Evolutionary conservation across 2,888 invertebrate genomes (phyloP), one percentile per base, ranked within the genome.

Genomic region (Scaeva pyrastri): DNA sequence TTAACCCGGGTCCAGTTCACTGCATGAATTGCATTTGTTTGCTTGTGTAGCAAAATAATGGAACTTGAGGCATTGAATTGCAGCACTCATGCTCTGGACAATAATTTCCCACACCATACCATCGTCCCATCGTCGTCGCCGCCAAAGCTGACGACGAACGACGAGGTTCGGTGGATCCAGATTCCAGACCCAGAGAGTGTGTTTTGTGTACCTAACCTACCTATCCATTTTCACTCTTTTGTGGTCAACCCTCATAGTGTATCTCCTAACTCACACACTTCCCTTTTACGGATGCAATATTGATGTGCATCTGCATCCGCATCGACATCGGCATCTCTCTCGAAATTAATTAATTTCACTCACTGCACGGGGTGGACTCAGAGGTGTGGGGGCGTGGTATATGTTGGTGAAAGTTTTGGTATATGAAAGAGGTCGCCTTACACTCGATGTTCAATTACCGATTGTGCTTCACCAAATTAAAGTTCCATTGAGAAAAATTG

Each of bases 401-500:
- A 21, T 4, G 11, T 11, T 12, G 7, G 23, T n/a, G 26, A 56
- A 11, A 16, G 31, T 31, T 31, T 31, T 31, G 31, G 31, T 31
- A 31, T 31, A 31, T 31, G 31, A 7, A 31, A 31, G 7, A 31
- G 26, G 16, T 48, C 19, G 48, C 48, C 48, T 19, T 14, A 60
- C 62, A 45, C 72, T 72, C 26, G 45, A 73, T 70, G 45, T 83
- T 77, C 82, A 73, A 83, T 77, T 82, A 77, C 82, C 66, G 77
- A 77, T 83, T 77, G 66, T 41, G 56, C 58, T 52, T 19, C 19
- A 48, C 45, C n/a, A 64, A 78, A 74, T 84, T 64, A 70, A 74
- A 71, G 48, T 84, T 74, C 66, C 66, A 66, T 50, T 45, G 72
- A 58, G 74, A 78, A 84, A 84, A 84, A 83, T 78, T 74, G 73